Evolutionary conservation across 2,797 vertebrate species (phyloP).

Genomic region (Crax fasciolata): DNA sequence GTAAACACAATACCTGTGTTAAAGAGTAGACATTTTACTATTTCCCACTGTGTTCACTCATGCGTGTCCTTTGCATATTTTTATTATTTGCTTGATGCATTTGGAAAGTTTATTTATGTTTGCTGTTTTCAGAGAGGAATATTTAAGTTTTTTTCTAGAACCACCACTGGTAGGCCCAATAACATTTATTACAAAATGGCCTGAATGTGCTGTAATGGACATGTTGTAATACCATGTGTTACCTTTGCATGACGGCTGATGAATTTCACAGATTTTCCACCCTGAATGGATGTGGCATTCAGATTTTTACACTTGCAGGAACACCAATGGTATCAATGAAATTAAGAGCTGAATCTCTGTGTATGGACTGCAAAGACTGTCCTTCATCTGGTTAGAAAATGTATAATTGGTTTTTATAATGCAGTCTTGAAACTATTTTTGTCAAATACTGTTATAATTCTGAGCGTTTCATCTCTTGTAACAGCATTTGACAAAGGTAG

Average conservation of each 20-base stretch:
- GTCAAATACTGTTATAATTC: neutral
- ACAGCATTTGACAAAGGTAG: neutral
- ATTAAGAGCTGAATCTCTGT: neutral
- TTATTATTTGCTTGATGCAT: conserved; percentile 12
- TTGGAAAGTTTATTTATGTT: neutral
- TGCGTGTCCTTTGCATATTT: neutral
- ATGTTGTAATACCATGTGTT: neutral
- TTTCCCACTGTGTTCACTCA: conserved; percentile 26
- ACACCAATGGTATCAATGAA: neutral
- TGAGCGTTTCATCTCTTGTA: neutral
- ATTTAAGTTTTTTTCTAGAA: neutral
- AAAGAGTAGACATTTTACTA: neutral
- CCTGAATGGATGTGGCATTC: neutral
- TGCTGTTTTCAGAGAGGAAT: neutral
- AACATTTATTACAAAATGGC: neutral
- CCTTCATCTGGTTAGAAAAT: neutral
- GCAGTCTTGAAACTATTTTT: neutral
- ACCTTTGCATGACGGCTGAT: neutral
- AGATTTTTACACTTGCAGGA: neutral
- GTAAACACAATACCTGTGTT: conserved; percentile 11
- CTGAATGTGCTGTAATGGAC: neutral
- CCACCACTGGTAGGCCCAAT: neutral
- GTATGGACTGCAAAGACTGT: neutral
- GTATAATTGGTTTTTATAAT: neutral
- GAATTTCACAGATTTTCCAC: neutral